Base-by-base conservation (phyloP, 2,113 vertebrate genomes). In the Ptyas mucosa region DNA sequence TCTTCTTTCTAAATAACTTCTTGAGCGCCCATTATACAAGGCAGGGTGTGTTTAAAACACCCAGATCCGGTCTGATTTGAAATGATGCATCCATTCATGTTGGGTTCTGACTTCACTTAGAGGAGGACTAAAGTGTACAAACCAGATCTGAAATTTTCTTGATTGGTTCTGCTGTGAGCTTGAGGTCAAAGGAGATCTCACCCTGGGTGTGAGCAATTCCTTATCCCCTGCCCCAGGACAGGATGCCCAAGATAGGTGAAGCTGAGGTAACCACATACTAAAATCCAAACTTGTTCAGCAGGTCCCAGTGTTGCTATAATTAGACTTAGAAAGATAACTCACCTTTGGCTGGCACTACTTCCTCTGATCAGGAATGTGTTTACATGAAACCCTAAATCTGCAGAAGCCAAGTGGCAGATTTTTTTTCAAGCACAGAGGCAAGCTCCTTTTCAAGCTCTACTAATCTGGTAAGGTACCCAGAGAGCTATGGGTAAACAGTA, bases 401-500 rank as follows among this genome's bases (percentile, higher is more conserved):
- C 43, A 53, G 57, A 88, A 92, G 57, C 9, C 0, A 3, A 94
- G 75, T 39, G 88, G 93, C 93, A 85, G 93, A 95, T 91, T 96
- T 94, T 94, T 95, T 49, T 8, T 4, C 58, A 85, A 92, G 94
- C 91, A 49, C 52, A 88, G 95, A 94, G 87, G 91, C 91, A 94
- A 93, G 96, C 94, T 91, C 91, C 93, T 95, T 46, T 95, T 95
- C 20, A 93, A 95, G 96, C 93, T 92, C 90, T 21, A 52, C 90
- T 96, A 92, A 95, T 97, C 96, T 95, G 95, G 95, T 96, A 94
- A 94, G 29, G 90, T 92, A 87, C 75, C 6, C 75, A 61, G 92
- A 94, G 95, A 97, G 95, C 94, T 81, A 94, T 85, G 93, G 92
- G 90, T 88, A 95, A 96, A 96, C 93, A 95, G 94, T 53, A 55